Base-by-base conservation (phyloP, 2,113 vertebrate species). In the Gasterosteus nipponicus region DNA sequence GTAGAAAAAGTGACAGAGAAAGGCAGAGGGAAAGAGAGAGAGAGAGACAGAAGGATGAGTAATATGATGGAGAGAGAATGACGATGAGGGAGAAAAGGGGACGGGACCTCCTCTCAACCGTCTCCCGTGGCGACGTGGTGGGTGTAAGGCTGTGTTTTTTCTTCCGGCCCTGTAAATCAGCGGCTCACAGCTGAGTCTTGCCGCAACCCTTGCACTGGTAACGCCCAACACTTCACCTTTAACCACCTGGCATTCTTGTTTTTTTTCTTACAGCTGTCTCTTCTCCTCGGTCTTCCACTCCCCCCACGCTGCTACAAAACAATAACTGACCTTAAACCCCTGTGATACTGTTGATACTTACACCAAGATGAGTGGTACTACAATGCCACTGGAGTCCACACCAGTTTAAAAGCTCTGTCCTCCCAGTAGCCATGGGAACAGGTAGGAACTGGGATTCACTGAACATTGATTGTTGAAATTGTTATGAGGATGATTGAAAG, bases 121-220 rank as follows among this genome's bases (percentile, higher is more conserved):
- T 89, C 80, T 89, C 87, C 87, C 73, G 78, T 89, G 89, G 89
- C 19, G 80, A 90, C 87, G 64, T 89, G 87, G 81, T 91, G 84
- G 86, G 89, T 72, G 80, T 89, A 83, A 85, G 85, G 82, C 84
- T 49, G 39, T 33, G 73, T 66, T 79, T 84, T 73, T 88, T 77
- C 87, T 89, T 87, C 75, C 88, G 81, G 77, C 66, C 76, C 44
- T 84, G 84, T 89, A 89, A 87, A 89, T 89, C 80, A 91, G 31
- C 77, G 68, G 72, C 65, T 80, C 77, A 75, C 77, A 83, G 83
- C 86, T 87, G 81, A 86, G 86, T 60, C 80, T 64, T 71, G 53
- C 42, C 54, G 15, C 44, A 78, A 63, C 74, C 19, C 42, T 69
- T 18, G n/a, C 74, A 64, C 66, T 70, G 47, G 60, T 80, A 59